Evolutionary conservation across 1,140 invertebrate genomes (phyloP).

Genomic region (Sycophila sp.): DNA sequence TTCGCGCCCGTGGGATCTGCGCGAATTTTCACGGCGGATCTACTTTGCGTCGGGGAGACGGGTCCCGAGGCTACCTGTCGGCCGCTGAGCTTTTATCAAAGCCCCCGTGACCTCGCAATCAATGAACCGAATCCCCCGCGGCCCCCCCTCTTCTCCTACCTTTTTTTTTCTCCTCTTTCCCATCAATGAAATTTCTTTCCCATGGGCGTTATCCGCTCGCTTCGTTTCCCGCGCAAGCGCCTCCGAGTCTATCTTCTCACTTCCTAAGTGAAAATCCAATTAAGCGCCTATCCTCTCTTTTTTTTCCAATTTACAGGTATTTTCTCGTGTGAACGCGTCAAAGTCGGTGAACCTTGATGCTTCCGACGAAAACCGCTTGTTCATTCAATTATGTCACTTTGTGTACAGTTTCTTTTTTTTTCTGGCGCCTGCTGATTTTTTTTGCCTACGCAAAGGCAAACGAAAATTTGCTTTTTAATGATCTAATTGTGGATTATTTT

Average conservation of each 20-base stretch:
- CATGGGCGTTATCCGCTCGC: not conserved
- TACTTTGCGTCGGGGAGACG: not conserved
- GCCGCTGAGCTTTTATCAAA: not conserved
- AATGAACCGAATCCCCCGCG: not conserved
- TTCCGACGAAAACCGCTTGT: too few species aligned
- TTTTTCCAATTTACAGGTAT: not conserved
- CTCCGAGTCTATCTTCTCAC: not conserved
- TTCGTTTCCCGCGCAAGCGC: not conserved
- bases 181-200: not conserved
- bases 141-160: not conserved
- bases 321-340: not conserved
- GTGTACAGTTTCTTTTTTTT: too few species aligned
- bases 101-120: not conserved
- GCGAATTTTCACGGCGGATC: constrained; percentile 20
- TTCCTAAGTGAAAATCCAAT: constrained; percentile 1
- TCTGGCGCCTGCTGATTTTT: too few species aligned
- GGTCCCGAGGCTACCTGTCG: not conserved
- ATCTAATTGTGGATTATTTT: too few species aligned
- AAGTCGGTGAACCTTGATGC: too few species aligned
- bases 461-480: too few species aligned
- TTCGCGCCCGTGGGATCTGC: constrained; percentile 10
- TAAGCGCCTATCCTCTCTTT: too few species aligned
- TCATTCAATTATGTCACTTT: too few species aligned
- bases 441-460: too few species aligned
- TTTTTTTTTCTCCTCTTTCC: not conserved